phyloP scores from a whole-genome alignment of 2,888 invertebrate genomes.

The Pinctada fucata region DNA sequence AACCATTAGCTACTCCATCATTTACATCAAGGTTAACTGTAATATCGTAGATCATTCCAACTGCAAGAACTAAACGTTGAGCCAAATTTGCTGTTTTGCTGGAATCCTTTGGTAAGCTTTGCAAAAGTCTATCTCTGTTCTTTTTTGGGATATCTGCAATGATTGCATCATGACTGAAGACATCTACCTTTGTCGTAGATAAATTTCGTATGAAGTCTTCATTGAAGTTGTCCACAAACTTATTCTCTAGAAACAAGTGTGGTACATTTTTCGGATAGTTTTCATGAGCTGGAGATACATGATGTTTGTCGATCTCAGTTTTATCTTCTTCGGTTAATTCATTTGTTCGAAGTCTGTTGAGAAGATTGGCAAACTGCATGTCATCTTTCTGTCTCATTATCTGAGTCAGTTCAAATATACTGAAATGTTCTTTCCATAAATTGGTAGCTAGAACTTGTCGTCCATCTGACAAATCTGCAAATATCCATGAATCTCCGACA shows the following conservation, averaged over 20 bases:
- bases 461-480: constrained; percentile 1
- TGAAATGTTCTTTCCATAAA: no score
- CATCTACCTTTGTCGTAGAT: no score
- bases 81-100: neutral
- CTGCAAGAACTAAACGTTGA: constrained; percentile 28
- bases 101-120: no score
- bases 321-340: no score
- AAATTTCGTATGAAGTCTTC: no score
- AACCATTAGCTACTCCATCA: constrained; percentile 34
- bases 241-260: no score
- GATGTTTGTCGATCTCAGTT: constrained; percentile 19
- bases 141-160: constrained; percentile 4
- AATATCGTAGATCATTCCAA: no score
- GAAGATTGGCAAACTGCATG: constrained; percentile 41
- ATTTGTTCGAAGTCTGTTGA: constrained; percentile 38
- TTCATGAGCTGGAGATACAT: neutral
- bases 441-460: no score
- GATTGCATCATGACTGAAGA: constrained; percentile 9
- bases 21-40: no score
- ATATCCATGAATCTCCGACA: constrained; percentile 47
- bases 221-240: no score
- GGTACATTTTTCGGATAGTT: constrained; percentile 7
- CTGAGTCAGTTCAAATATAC: no score
- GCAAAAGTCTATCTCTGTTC: no score
- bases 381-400: constrained; percentile 51